These are phyloP conservation scores for Camelus bactrianus DNA, from an alignment of 2,113 vertebrate species.

Conservation along the genomic window DNA sequence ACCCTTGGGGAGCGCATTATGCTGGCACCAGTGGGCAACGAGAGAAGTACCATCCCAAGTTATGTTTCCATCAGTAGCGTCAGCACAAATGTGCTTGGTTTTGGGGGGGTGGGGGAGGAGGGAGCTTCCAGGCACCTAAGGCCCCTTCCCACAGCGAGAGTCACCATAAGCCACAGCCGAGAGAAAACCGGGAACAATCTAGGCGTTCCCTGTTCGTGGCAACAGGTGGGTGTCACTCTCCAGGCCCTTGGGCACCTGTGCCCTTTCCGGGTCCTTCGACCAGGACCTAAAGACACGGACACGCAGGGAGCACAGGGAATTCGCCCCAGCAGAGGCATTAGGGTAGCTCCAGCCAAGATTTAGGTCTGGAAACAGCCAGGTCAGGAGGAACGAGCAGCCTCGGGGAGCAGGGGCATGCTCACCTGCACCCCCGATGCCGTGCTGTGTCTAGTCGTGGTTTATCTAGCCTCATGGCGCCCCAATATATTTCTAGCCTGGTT, in stretches of 20 bases:
- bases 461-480: no score
- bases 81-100: no score
- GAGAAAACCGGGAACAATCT: not conserved
- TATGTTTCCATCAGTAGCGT: not conserved
- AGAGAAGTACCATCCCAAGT: no score
- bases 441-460: not conserved
- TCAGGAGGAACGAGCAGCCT: not conserved
- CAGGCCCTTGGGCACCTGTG: no score
- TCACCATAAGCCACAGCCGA: fast-evolving
- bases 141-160: not conserved
- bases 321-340: no score
- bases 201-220: not conserved
- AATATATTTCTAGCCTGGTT: not conserved
- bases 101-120: no score
- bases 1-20: not conserved
- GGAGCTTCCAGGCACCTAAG: not conserved
- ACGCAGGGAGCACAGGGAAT: fast-evolving
- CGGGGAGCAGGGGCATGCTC: not conserved
- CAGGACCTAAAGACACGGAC: not conserved
- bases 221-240: fast-evolving
- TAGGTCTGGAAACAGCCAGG: not conserved
- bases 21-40: not conserved
- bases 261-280: not conserved
- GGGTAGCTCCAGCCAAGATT: not conserved
- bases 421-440: no score